phyloP scores from a whole-genome alignment of 1,140 invertebrate species.

The Mercenaria mercenaria region DNA sequence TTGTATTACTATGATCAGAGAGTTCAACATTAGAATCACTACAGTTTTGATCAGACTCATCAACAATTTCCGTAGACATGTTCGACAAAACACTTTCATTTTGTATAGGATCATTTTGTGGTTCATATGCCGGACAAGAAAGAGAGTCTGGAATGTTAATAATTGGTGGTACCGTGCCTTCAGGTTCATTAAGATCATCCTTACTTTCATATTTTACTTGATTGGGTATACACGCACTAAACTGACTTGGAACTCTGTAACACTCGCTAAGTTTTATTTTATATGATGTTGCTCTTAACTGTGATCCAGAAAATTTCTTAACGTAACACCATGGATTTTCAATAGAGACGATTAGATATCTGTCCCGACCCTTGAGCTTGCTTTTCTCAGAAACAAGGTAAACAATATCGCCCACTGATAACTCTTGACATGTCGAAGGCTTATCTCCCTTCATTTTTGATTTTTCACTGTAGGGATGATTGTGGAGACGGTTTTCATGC shows the following conservation, averaged over 20 bases:
- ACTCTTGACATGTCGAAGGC: background rate
- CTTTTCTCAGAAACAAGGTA: slow-evolving; percentile 61
- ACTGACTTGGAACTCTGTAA: slow-evolving; percentile 14
- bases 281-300: background rate
- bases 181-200: background rate
- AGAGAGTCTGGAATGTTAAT: background rate
- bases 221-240: background rate
- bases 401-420: slow-evolving; percentile 61
- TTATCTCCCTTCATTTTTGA: background rate
- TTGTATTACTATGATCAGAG: too few species aligned
- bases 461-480: slow-evolving; percentile 18
- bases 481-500: background rate
- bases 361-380: background rate
- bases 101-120: background rate
- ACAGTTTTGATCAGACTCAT: too few species aligned
- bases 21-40: too few species aligned
- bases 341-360: background rate
- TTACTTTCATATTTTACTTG: slow-evolving; percentile 17
- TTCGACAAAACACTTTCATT: too few species aligned
- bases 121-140: too few species aligned
- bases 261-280: slow-evolving; percentile 56
- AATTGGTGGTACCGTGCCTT: background rate
- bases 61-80: too few species aligned
- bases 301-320: slow-evolving; percentile 19
- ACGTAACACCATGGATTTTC: slow-evolving; percentile 12